These are phyloP conservation scores for Galeopterus variegatus DNA, from an alignment of 2,113 vertebrate species.

Conservation along the genomic window DNA sequence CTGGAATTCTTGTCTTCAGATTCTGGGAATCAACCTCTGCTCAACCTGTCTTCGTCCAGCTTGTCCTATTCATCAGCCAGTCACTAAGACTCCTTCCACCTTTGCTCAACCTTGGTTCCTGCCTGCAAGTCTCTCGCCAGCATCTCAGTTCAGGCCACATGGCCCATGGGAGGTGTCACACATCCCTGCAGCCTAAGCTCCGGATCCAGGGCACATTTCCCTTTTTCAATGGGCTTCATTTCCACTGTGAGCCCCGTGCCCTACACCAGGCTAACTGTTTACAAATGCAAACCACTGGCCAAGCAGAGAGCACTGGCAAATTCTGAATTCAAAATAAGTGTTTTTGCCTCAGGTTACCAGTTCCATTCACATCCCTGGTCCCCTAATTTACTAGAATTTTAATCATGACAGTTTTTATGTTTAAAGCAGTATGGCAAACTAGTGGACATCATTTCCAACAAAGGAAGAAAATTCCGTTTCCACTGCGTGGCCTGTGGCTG, in stretches of 20 bases:
- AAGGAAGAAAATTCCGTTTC: neutral
- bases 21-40: neutral
- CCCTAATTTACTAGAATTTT: constrained; percentile 43
- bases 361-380: neutral
- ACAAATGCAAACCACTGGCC: neutral
- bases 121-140: neutral
- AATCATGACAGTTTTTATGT: neutral
- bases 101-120: neutral
- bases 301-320: neutral
- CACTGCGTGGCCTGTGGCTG: neutral
- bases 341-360: neutral
- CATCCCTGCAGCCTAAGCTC: neutral
- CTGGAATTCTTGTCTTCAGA: neutral
- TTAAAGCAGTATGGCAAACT: neutral
- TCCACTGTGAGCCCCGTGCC: neutral
- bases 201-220: neutral
- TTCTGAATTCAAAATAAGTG: neutral
- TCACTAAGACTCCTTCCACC: neutral
- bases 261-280: neutral
- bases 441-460: neutral
- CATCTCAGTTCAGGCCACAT: neutral
- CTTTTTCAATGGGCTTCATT: neutral
- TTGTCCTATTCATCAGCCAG: neutral
- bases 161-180: neutral
- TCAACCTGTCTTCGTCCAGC: neutral